A percentile compares a stretch with the other conserved stretches of the same genome.
These are phyloP conservation scores for Ischnura elegans DNA, from an alignment of 2,888 invertebrate genomes.

Conservation along the genomic window DNA sequence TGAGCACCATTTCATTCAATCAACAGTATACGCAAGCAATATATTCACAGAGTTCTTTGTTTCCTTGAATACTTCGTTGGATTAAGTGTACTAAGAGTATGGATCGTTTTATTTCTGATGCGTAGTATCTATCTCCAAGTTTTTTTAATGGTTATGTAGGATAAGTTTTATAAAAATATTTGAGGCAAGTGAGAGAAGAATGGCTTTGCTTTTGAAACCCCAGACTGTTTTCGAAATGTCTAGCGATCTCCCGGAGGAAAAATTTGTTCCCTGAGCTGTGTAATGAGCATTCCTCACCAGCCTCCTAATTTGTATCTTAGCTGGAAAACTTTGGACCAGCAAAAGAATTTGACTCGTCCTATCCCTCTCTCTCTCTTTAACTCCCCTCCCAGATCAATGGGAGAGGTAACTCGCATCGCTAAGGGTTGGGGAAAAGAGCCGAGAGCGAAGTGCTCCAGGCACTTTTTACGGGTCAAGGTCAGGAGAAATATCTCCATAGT, in stretches of 20 bases:
- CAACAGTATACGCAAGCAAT: no score
- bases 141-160: no score
- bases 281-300: neutral
- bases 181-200: neutral
- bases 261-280: neutral
- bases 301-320: neutral
- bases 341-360: neutral
- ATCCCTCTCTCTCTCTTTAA: neutral
- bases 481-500: neutral
- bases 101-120: no score
- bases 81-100: no score
- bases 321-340: neutral
- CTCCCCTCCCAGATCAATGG: neutral
- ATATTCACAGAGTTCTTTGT: no score
- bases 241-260: neutral
- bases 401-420: neutral
- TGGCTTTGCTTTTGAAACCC: neutral
- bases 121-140: no score
- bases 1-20: no score
- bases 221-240: neutral
- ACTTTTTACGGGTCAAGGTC: neutral
- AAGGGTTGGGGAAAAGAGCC: neutral
- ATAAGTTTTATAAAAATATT: neutral
- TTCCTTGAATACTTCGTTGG: no score
- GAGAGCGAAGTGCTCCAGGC: neutral